Evolutionary conservation across 2,888 invertebrate species (phyloP), one percentile per base, ranked within the genome.

Genomic region (Diadromus collaris): DNA sequence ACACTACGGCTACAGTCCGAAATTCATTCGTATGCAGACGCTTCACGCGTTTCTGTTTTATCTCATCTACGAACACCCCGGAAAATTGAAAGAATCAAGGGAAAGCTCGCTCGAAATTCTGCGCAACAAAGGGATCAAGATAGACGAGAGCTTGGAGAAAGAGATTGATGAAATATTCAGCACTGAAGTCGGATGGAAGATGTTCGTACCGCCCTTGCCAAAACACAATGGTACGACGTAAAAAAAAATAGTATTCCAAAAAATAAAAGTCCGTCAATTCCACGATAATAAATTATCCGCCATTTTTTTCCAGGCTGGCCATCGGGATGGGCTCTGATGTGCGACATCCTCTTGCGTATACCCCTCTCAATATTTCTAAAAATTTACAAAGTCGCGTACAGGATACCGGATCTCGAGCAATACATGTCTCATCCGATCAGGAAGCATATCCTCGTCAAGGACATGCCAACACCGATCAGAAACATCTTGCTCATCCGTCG

Each of bases 41-140:
- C 86, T 96, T 51, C 96, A 97, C 86, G 92, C 94, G 83, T 93
- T 94, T 81, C 86, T 97, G 16, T 95, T 93, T 89, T 95, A 96
- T 87, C 87, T 96, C n/a, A 91, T 94, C 7, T 94, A 94, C 84
- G 93, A 92, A 56, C 92, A 93, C 85, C 89, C 91, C 34, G 92
- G 92, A 0, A 84, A 91, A 24, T 83, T 81, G 6, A 71, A 67
- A 7, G 72, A 85, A 29, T 82, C 88, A 0, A 85, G 88, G 54
- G 80, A 81, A 16, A 81, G 86, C 54, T 85, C 89, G 44, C 78
- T 89, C 21, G 80, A 86, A 61, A 80, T 84, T 13, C 81, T 90
- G 13, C 83, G 88, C 24, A 78, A 83, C 6, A 86, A 88, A 32
- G 89, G 89, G 21, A 83, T 85, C 32, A 72, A 82, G n/a, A 82